Evolutionary conservation across 2,113 vertebrate species (phyloP).

Genomic region (Euleptes europaea): DNA sequence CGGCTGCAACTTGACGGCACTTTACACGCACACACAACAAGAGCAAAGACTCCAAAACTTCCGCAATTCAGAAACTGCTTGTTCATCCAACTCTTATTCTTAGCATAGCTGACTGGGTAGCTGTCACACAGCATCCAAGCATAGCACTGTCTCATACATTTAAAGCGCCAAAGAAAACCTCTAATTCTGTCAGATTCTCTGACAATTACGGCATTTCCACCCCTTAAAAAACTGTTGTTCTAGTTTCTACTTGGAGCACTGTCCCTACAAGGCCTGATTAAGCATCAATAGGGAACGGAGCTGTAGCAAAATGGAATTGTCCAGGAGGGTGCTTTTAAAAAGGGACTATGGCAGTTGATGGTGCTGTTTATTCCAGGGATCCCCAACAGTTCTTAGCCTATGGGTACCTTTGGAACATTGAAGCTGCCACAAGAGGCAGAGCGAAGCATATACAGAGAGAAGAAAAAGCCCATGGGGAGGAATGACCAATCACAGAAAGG

Average conservation of each 20-base stretch:
- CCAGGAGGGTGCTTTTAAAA: no score
- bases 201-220: constrained; percentile 33
- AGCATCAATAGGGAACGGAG: not conserved
- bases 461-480: no score
- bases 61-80: constrained; percentile 61
- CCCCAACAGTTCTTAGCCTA: no score
- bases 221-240: not conserved
- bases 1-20: no score
- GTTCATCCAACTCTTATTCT: constrained; percentile 54
- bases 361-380: no score
- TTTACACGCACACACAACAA: no score
- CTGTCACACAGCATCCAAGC: constrained; percentile 50
- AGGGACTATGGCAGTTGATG: no score
- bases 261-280: not conserved
- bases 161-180: constrained; percentile 48
- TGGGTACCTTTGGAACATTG: no score
- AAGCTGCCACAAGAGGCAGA: no score
- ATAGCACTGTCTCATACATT: constrained; percentile 34
- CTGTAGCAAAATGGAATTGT: not conserved
- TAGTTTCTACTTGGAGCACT: not conserved
- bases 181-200: constrained; percentile 42
- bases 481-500: no score
- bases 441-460: no score
- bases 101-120: constrained; percentile 39
- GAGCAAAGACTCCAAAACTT: constrained; percentile 43